These are phyloP conservation scores for Hystrix cristata DNA, from an alignment of 2,113 vertebrate genomes.

Conservation along the genomic window DNA sequence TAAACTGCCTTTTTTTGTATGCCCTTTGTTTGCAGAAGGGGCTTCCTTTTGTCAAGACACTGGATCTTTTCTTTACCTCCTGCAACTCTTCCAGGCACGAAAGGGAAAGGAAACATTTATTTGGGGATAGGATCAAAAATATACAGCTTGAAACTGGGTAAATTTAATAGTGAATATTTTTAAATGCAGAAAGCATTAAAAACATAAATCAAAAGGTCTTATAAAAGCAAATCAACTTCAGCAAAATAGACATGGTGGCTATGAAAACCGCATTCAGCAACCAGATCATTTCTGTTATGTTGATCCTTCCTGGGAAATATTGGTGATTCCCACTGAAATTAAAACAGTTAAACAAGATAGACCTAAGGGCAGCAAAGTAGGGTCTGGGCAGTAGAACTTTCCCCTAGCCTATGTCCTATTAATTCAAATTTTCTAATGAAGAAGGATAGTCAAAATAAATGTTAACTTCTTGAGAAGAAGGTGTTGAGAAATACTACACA, in stretches of 20 bases:
- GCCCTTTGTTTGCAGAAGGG: constrained; percentile 51
- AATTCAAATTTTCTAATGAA: constrained; percentile 8
- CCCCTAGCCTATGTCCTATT: not conserved
- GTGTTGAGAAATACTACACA: not conserved
- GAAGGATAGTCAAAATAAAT: not conserved
- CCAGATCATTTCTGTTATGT: not conserved
- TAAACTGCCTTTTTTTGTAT: constrained; percentile 47
- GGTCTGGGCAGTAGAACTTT: not conserved
- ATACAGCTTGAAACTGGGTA: not conserved
- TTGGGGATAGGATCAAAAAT: not conserved
- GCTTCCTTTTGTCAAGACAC: constrained; percentile 56
- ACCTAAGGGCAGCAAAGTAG: not conserved
- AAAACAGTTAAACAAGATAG: not conserved
- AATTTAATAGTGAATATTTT: constrained; percentile 48
- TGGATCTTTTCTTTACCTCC: constrained; percentile 26
- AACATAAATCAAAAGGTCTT: constrained; percentile 21
- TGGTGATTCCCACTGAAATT: not conserved
- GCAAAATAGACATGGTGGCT: not conserved
- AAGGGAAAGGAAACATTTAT: constrained; percentile 7
- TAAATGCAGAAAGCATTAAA: not conserved
- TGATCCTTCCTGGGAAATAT: not conserved
- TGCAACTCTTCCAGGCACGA: constrained; percentile 6
- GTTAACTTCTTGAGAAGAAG: not conserved
- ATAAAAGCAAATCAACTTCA: constrained; percentile 45
- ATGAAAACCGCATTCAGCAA: constrained; percentile 13